Evolutionary conservation across 1,140 invertebrate species (phyloP).

Genomic region (Drosophila pseudoananassae): DNA sequence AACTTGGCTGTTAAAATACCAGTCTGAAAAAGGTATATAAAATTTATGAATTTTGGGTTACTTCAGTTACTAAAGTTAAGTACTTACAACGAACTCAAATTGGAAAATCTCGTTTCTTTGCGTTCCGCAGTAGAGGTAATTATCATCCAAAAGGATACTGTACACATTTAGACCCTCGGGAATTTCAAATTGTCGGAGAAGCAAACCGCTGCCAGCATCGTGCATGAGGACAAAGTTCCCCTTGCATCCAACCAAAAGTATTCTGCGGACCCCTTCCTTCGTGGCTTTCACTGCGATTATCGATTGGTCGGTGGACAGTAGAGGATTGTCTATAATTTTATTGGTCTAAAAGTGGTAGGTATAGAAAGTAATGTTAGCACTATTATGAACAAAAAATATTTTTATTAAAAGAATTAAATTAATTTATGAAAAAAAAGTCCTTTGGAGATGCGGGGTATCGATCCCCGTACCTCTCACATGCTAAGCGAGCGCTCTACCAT

Average conservation of each 20-base stretch:
- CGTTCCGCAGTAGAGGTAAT: slow-evolving; percentile 88
- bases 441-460: slow-evolving; percentile 89
- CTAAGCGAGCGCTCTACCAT: slow-evolving; percentile 94
- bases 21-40: slow-evolving; percentile 82
- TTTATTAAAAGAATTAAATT: slow-evolving; percentile 2
- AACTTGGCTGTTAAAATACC: slow-evolving; percentile 86
- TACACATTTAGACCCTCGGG: slow-evolving; percentile 88
- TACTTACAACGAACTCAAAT: slow-evolving; percentile 88
- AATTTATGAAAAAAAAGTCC: neutral
- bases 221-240: slow-evolving; percentile 88
- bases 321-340: slow-evolving; percentile 42
- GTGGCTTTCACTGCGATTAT: slow-evolving; percentile 88
- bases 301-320: slow-evolving; percentile 80
- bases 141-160: slow-evolving; percentile 87
- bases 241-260: slow-evolving; percentile 88
- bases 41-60: neutral
- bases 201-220: slow-evolving; percentile 87
- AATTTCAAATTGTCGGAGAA: slow-evolving; percentile 87
- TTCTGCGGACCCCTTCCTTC: slow-evolving; percentile 88
- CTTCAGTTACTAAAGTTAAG: neutral
- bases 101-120: slow-evolving; percentile 88
- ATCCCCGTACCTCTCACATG: slow-evolving; percentile 93
- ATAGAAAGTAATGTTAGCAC: neutral
- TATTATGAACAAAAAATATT: neutral
- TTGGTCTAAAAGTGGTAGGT: slow-evolving; percentile 51